Conservation (phyloP, 2,797 vertebrate genomes). For the Rhinogobio ventralis region DNA sequence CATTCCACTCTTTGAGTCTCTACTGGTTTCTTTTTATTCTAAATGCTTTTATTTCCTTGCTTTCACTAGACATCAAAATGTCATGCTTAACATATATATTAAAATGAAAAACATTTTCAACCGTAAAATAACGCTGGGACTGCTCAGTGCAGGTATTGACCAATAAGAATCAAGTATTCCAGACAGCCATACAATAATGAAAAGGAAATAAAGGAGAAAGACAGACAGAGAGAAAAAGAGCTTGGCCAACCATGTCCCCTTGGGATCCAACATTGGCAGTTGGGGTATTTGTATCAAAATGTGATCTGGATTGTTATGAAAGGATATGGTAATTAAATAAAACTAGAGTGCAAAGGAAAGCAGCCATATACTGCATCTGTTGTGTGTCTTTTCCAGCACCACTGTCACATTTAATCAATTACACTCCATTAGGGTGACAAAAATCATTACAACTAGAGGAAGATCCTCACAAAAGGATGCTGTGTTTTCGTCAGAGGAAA, state of each 20-base stretch:
- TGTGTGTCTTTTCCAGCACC: constrained; percentile 69
- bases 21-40: not conserved
- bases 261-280: constrained; percentile 64
- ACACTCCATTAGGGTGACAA: constrained; percentile 73
- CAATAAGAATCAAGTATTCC: not conserved
- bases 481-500: not conserved
- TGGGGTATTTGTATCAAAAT: constrained; percentile 72
- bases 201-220: constrained; percentile 2
- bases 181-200: constrained; percentile 36
- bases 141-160: not conserved
- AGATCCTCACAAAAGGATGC: constrained; percentile 11
- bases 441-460: constrained; percentile 70
- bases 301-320: constrained; percentile 72
- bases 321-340: constrained; percentile 76
- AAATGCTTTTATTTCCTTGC: not conserved
- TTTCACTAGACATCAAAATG: not conserved
- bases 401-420: constrained; percentile 79
- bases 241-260: constrained; percentile 57
- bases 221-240: constrained; percentile 35
- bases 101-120: not conserved
- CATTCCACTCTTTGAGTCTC: not conserved
- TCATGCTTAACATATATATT: not conserved
- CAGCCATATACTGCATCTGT: constrained; percentile 69
- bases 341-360: constrained; percentile 55
- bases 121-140: no score